Percentiles rank a stretch among this genome's conserved stretches.
phyloP scores from a whole-genome alignment of 2,113 vertebrate genomes.

The Thunnus thynnus region DNA sequence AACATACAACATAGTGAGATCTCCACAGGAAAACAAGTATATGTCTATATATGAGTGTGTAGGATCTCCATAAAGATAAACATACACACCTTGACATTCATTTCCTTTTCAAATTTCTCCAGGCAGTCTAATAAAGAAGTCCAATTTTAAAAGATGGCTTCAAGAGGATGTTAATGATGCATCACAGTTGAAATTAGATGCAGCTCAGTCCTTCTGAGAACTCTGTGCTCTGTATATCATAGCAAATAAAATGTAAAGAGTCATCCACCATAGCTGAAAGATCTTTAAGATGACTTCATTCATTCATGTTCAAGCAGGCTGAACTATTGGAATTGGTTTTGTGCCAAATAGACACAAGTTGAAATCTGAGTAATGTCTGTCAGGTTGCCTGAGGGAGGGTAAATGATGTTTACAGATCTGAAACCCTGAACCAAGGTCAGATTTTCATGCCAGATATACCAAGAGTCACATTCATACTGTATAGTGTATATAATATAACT shows the following conservation, averaged over 20 bases:
- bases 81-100: background rate
- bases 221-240: background rate
- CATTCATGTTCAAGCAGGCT: slow-evolving; percentile 35
- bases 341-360: slow-evolving; percentile 41
- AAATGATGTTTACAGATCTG: slow-evolving; percentile 16
- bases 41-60: background rate
- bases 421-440: slow-evolving; percentile 3
- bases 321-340: slow-evolving; percentile 53
- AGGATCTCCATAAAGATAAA: background rate
- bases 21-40: background rate
- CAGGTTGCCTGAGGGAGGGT: background rate
- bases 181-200: background rate
- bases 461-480: background rate
- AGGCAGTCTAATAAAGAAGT: background rate
- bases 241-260: slow-evolving; percentile 32
- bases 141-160: slow-evolving; percentile 3
- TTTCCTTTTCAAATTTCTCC: background rate
- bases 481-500: background rate
- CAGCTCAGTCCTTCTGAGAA: background rate
- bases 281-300: slow-evolving; percentile 8
- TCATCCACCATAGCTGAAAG: slow-evolving; percentile 37
- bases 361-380: slow-evolving; percentile 35
- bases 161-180: slow-evolving; percentile 10
- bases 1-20: background rate
- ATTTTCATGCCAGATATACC: background rate